phyloP scores from a whole-genome alignment of 2,797 vertebrate genomes.

The Zenarchopterus dispar region DNA sequence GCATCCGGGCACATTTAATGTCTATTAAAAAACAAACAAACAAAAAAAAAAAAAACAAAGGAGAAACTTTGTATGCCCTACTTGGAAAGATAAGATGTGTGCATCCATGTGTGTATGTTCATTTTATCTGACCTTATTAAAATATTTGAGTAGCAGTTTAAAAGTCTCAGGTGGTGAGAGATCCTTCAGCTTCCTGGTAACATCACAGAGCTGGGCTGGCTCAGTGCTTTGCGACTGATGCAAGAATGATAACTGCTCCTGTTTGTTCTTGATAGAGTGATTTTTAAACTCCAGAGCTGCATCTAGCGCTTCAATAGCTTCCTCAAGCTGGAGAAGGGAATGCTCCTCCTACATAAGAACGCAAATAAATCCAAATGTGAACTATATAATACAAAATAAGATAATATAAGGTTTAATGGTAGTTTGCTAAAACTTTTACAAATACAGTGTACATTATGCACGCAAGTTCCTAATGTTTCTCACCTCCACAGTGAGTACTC shows the following conservation, averaged over 20 bases:
- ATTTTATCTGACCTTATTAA: conserved; percentile 85
- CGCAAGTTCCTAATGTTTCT: conserved; percentile 31
- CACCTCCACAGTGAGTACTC: conserved; percentile 85
- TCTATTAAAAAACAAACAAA: no score
- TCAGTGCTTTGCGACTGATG: conserved; percentile 68
- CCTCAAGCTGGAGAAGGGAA: conserved; percentile 87
- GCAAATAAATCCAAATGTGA: not conserved
- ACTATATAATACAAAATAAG: not conserved
- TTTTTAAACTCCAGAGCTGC: conserved; percentile 90
- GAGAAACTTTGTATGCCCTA: not conserved
- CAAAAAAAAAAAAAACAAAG: conserved; percentile 9
- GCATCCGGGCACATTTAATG: not conserved
- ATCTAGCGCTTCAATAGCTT: conserved; percentile 89
- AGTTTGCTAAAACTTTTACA: not conserved
- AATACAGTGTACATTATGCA: not conserved
- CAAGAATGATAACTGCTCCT: conserved; percentile 69
- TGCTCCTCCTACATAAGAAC: conserved; percentile 84
- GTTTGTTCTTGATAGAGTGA: conserved; percentile 81
- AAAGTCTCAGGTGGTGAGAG: conserved; percentile 82
- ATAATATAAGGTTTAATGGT: not conserved
- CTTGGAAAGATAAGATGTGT: not conserved
- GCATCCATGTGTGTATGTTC: no score
- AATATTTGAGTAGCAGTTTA: conserved; percentile 88
- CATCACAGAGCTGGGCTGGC: conserved; percentile 74
- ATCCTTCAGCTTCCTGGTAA: conserved; percentile 84